Evolutionary conservation across 2,113 vertebrate genomes (phyloP).

Genomic region (Myiagra hebetior): DNA sequence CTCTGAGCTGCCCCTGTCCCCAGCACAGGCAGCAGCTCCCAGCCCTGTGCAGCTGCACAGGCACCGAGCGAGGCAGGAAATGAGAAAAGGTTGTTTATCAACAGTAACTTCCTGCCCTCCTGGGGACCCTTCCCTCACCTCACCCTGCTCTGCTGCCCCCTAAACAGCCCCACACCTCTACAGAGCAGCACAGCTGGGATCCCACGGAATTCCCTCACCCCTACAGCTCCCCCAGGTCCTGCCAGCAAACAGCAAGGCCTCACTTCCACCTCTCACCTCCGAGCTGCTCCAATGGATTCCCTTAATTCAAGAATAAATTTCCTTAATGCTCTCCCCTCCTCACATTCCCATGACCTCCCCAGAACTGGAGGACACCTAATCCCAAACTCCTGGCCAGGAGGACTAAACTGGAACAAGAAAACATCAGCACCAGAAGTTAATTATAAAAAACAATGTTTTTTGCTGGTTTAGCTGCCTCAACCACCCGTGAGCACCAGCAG

Average conservation of each 20-base stretch:
- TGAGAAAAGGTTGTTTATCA: slow-evolving; percentile 43
- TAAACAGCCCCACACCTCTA: fast-evolving
- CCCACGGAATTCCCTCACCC: fast-evolving
- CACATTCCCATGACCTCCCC: not conserved
- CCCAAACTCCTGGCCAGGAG: not conserved
- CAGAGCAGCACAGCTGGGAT: not conserved
- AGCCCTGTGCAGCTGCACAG: slow-evolving; percentile 2
- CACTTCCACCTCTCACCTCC: fast-evolving
- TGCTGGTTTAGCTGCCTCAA: not conserved
- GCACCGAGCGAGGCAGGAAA: slow-evolving; percentile 22
- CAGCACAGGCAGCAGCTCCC: not conserved
- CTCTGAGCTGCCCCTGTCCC: not conserved
- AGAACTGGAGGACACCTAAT: not conserved
- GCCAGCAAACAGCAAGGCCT: not conserved
- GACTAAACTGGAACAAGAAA: fast-evolving
- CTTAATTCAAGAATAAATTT: fast-evolving
- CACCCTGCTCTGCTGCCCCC: not conserved
- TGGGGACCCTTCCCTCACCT: not conserved
- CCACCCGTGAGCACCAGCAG: fast-evolving
- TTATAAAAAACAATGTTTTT: fast-evolving
- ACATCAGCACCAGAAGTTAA: not conserved
- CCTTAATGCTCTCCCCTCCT: not conserved
- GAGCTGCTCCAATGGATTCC: not conserved
- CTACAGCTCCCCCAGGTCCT: not conserved
- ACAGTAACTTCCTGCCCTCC: slow-evolving; percentile 25